Conservation (phyloP, 1,140 invertebrate species). For the Chrysomallon squamiferum region DNA sequence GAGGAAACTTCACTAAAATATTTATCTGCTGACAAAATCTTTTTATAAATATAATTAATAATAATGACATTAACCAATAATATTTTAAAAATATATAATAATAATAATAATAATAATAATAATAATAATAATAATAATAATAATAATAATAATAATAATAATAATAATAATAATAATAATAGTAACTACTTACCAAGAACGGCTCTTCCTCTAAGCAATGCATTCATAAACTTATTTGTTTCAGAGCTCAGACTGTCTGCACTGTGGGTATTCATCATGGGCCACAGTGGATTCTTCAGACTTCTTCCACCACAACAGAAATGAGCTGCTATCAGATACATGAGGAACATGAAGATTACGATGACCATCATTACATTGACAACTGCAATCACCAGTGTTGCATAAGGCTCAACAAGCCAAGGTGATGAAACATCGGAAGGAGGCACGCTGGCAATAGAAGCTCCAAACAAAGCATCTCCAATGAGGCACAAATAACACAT, state of each 20-base stretch:
- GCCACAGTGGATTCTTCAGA: slow-evolving; percentile 46
- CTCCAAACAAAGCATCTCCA: slow-evolving; percentile 40
- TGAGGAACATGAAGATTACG: slow-evolving; percentile 27
- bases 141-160: too few species aligned
- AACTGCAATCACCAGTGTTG: slow-evolving; percentile 36
- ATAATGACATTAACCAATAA: too few species aligned
- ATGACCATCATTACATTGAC: slow-evolving; percentile 37
- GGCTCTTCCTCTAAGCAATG: slow-evolving; percentile 46
- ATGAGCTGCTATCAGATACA: slow-evolving; percentile 31
- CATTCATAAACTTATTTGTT: slow-evolving; percentile 54
- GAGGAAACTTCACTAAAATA: too few species aligned
- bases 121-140: too few species aligned
- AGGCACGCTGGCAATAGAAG: slow-evolving; percentile 26
- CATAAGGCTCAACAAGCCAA: slow-evolving; percentile 55
- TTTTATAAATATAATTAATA: too few species aligned
- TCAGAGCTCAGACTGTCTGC: slow-evolving; percentile 39
- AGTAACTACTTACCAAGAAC: slow-evolving; percentile 52
- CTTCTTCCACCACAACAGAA: slow-evolving; percentile 30
- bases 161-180: too few species aligned
- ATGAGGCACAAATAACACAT: slow-evolving; percentile 37
- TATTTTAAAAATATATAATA: too few species aligned
- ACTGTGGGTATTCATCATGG: slow-evolving; percentile 43
- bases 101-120: too few species aligned
- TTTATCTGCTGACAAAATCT: too few species aligned
- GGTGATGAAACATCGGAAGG: slow-evolving; percentile 34